Percentiles rank a stretch among this genome's conserved stretches.
phyloP scores from a whole-genome alignment of 2,888 invertebrate genomes.

The Meloe dianella region DNA sequence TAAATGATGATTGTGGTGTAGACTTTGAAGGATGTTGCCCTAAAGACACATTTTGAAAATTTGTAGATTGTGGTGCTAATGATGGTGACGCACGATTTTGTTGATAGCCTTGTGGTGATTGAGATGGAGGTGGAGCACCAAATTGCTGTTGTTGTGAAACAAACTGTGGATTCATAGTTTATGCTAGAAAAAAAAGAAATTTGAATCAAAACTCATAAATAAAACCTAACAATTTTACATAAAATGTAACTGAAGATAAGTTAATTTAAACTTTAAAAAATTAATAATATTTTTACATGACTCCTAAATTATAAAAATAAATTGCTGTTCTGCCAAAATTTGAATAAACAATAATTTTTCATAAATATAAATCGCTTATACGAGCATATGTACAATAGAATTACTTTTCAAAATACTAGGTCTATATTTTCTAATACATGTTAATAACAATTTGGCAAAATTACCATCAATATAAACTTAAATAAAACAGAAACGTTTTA shows the following conservation, averaged over 20 bases:
- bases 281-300: background rate
- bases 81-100: conserved; percentile 33
- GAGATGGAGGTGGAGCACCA: conserved; percentile 33
- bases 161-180: conserved; percentile 63
- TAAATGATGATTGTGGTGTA: conserved; percentile 23
- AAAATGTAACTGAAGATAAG: no score
- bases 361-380: background rate
- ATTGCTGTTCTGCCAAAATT: background rate
- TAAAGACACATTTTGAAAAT: conserved; percentile 51
- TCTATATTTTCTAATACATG: background rate
- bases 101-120: conserved; percentile 41
- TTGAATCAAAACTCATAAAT: no score
- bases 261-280: background rate
- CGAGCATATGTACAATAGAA: conserved; percentile 21
- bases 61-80: conserved; percentile 49
- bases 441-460: background rate
- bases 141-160: conserved; percentile 55
- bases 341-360: background rate
- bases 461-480: conserved; percentile 16
- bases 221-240: no score
- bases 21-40: conserved; percentile 40
- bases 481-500: conserved; percentile 8
- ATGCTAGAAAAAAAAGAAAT: conserved; percentile 26
- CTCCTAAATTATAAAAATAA: background rate
- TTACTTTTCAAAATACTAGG: conserved; percentile 12